Conservation (phyloP, 1,140 invertebrate species). For the Hestina assimilis region DNA sequence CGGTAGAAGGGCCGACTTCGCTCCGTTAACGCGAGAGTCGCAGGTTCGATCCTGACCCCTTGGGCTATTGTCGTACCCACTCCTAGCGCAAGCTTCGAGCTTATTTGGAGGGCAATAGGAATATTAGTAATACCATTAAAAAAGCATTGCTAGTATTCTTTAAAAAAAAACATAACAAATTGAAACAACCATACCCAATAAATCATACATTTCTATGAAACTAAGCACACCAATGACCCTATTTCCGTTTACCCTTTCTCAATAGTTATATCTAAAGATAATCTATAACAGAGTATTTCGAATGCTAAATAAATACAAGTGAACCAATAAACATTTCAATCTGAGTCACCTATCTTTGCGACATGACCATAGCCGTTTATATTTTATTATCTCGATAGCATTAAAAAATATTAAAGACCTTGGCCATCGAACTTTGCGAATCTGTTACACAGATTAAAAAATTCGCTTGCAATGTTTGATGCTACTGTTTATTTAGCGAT, state of each 20-base stretch:
- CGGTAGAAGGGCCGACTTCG: no score
- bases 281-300: background rate
- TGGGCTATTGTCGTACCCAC: no score
- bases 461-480: conserved; percentile 10
- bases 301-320: conserved; percentile 3
- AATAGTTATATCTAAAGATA: background rate
- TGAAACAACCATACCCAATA: no score
- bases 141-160: no score
- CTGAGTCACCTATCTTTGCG: conserved; percentile 1
- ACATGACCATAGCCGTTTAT: conserved; percentile 21
- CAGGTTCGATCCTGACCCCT: no score
- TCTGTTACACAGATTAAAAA: conserved; percentile 25
- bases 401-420: conserved; percentile 23
- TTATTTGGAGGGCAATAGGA: no score
- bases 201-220: no score
- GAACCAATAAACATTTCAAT: background rate
- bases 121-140: no score
- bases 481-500: conserved; percentile 1
- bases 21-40: no score
- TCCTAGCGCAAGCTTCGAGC: no score
- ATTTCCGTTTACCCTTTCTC: background rate
- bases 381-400: conserved; percentile 25
- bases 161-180: no score
- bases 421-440: conserved; percentile 26
- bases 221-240: no score